Percentiles rank a stretch among this genome's conserved stretches.
These are phyloP conservation scores for Brachymystax lenok DNA, from an alignment of 2,797 vertebrate genomes.

Conservation along the genomic window DNA sequence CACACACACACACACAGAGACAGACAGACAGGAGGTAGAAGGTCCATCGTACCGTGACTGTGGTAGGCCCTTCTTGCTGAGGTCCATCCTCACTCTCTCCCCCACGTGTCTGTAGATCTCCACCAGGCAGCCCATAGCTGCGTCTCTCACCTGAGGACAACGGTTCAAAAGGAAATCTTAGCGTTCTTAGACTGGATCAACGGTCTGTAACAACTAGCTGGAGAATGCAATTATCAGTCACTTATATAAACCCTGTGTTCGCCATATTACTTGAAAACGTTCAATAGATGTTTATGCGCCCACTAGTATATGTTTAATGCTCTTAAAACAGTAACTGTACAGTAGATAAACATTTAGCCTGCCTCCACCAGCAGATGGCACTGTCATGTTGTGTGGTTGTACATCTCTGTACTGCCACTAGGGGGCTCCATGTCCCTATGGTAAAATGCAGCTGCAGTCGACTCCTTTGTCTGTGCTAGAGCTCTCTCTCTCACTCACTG, in stretches of 20 bases:
- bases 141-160: conserved; percentile 87
- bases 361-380: conserved; percentile 18
- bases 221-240: not conserved
- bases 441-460: not conserved
- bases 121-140: conserved; percentile 94
- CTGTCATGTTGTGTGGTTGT: not conserved
- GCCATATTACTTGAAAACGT: too few species aligned
- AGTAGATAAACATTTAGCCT: not conserved
- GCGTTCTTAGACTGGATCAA: not conserved
- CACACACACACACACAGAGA: not conserved
- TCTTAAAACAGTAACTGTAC: not conserved
- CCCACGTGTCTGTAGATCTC: conserved; percentile 98
- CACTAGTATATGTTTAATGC: not conserved
- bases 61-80: conserved; percentile 96
- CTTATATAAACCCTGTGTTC: not conserved
- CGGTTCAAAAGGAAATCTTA: not conserved
- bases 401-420: conserved; percentile 9
- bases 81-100: conserved; percentile 94
- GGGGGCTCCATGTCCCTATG: conserved; percentile 12
- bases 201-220: not conserved
- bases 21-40: not conserved
- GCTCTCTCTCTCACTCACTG: not conserved
- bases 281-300: not conserved
- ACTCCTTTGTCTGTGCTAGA: conserved; percentile 12
- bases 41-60: conserved; percentile 88